Evolutionary conservation across 1,140 invertebrate genomes (phyloP), one percentile per base, ranked within the genome.

Genomic region (Drosophila orosa): DNA sequence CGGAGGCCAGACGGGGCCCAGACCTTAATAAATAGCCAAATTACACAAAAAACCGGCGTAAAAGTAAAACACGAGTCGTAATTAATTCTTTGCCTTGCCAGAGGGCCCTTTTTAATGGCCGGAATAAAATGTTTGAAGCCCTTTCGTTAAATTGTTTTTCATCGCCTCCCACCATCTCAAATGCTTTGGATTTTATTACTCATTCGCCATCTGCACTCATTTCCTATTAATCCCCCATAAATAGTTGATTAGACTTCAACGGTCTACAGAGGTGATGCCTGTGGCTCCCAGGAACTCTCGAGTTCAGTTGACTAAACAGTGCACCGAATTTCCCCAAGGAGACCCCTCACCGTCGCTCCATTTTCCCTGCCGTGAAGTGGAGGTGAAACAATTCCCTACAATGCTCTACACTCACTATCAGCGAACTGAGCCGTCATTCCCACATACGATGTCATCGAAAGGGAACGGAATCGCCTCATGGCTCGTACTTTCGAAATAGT

Each of bases 191-290:
- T 39, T 45, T 47, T 19, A 33, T 50, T 50, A 25, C 44, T 52
- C 35, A 27, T 37, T 37, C 22, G 3, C 24, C 42, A 19, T 29
- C 42, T 25, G 33, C 24, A 39, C 60, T 78, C 47, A 65, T 78
- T 69, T 76, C 44, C 61, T 27, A 66, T 66, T 57, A 74, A 73
- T 75, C 15, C 7, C 7, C 42, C 39, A 80, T 80, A 80, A 80
- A 80, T 80, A 80, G 78, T 76, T 80, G 65, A 76, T 80, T 76
- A 47, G 44, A 54, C 25, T 40, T 69, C 47, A 35, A 27, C 76
- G 65, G 55, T 25, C 4, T 61, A 57, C 55, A 57, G n/a, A 35
- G 1, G 12, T 10, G 15, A n/a, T 19, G 25, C 27, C 35, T 22
- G 10, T 10, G 50, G 50, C 17, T 12, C 8, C 42, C 19, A 29